Evolutionary conservation across 2,113 vertebrate species (phyloP), one percentile per base, ranked within the genome.

Genomic region (Heterotis niloticus): DNA sequence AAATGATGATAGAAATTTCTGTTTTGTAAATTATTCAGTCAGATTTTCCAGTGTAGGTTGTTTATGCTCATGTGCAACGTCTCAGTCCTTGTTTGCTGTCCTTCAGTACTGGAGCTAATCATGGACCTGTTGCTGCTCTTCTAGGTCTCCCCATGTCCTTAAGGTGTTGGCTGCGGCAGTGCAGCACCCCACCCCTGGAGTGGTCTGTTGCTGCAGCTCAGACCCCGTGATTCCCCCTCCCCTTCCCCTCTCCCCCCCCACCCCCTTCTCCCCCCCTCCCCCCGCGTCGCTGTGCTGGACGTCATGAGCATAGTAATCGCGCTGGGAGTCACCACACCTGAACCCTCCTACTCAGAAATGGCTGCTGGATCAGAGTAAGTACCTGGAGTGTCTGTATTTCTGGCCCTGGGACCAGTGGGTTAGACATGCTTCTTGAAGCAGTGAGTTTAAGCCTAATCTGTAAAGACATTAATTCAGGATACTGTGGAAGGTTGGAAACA

Each of bases 291-390:
- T 91, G 94, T 95, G 93, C 91, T 93, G 95, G 96, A 96, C 95
- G 96, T 98, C 97, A 99, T 99, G 96, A 44, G 34, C 34, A 44
- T 98, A 98, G 97, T 95, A 97, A 95, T 99, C 92, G 93, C 96
- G 91, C 94, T 98, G 95, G 97, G 95, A 97, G 97, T 98, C 95
- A 99, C 95, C 91, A 99, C 97, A 98, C 96, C 96, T 95, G 96
- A 98, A 94, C 98, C 96, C 89, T 96, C 97, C 90, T 98, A 98
- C 93, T 97, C 96, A 92, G 96, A 99, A 94, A 99, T 99, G 97
- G 97, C 97, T 92, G 97, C 97, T 93, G 97, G 97, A 97, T 98
- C 96, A 90, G 96, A 98, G 96, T 98, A 91, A 97, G 97, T 98
- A 88, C 81, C 4, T 13, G 59, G 34, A 54, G 20, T 13, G 44